These are phyloP conservation scores for Leptobrachium leishanense DNA, from an alignment of 2,113 vertebrate genomes.

Conservation along the genomic window DNA sequence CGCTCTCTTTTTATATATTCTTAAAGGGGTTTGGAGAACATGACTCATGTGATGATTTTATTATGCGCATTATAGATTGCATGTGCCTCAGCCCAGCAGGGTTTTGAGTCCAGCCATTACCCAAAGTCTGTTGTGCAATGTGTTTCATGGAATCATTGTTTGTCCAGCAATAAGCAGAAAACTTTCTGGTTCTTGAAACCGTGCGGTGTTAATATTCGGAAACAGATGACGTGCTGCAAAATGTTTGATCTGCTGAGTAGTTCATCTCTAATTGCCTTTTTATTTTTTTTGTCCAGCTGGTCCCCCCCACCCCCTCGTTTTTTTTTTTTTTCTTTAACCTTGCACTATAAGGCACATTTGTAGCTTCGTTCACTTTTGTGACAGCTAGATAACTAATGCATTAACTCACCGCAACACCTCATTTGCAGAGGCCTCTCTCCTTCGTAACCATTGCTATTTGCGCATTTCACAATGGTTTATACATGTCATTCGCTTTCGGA, in stretches of 20 bases:
- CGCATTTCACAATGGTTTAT: conserved; percentile 11
- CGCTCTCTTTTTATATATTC: too few relatives aligned
- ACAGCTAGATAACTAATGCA: conserved; percentile 26
- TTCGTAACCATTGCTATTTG: conserved; percentile 1
- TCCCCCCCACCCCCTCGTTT: not conserved
- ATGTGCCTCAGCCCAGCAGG: too few relatives aligned
- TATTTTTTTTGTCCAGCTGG: conserved; percentile 6
- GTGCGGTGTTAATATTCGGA: conserved; percentile 1
- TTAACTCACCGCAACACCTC: conserved; percentile 37
- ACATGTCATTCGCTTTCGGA: conserved; percentile 12
- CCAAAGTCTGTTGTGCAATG: not conserved
- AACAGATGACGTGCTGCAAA: conserved; percentile 5
- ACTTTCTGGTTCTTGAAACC: not conserved
- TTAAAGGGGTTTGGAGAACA: too few relatives aligned
- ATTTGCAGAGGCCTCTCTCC: conserved; percentile 18
- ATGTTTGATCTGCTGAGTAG: not conserved
- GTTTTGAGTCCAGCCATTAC: not conserved
- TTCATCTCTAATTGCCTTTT: not conserved
- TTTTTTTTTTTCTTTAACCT: conserved; percentile 10
- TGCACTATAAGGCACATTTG: conserved; percentile 6
- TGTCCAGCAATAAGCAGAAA: not conserved
- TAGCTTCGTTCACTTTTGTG: conserved; percentile 8
- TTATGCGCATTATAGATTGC: too few relatives aligned
- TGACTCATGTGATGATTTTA: too few relatives aligned
- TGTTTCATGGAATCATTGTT: not conserved